Evolutionary conservation across 2,113 vertebrate genomes (phyloP).

Genomic region (Macroglossus sobrinus): DNA sequence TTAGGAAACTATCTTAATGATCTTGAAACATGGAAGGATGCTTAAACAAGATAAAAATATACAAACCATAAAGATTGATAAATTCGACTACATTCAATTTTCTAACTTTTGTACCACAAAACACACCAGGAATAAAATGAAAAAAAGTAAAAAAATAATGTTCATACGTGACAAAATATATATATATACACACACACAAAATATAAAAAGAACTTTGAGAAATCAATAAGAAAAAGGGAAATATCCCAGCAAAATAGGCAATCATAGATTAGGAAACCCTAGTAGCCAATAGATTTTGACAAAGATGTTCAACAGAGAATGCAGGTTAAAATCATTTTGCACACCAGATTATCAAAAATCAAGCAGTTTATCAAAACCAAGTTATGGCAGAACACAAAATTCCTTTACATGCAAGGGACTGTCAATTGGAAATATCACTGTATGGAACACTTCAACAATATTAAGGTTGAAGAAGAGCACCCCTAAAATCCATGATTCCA

Average conservation of each 20-base stretch:
- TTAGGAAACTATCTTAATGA: not conserved
- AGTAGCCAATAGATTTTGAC: not conserved
- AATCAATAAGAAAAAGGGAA: not conserved
- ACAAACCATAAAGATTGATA: not conserved
- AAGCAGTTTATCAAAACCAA: not conserved
- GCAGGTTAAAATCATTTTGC: not conserved
- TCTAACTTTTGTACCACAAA: not conserved
- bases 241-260: not conserved
- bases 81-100: not conserved
- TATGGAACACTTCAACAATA: not conserved
- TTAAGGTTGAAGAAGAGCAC: not conserved
- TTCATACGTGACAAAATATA: not conserved
- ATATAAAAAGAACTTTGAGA: not conserved
- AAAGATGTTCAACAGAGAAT: not conserved
- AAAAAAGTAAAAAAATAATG: not conserved
- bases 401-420: not conserved
- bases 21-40: not conserved
- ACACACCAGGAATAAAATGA: not conserved
- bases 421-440: not conserved
- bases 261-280: not conserved
- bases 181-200: no score
- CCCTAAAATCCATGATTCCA: not conserved
- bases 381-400: not conserved
- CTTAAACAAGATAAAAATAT: not conserved
- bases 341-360: not conserved